Conservation (phyloP, 2,797 vertebrate species). For the Hyperoplus lanceolatus region DNA sequence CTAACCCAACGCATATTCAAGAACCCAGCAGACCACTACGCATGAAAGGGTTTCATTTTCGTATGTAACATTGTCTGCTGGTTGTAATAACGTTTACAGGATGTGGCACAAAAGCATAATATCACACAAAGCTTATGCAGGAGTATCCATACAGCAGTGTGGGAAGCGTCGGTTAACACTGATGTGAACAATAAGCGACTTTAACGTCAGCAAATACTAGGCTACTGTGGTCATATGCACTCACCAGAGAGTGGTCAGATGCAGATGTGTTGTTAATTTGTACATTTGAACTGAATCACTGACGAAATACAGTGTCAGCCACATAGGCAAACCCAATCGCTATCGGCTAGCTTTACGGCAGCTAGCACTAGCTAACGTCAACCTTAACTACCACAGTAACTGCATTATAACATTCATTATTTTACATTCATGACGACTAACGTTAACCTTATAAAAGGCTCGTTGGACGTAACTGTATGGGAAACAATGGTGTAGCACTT, state of each 20-base stretch:
- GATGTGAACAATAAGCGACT: not conserved
- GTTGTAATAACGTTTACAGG: too few species aligned
- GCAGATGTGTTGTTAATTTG: not conserved
- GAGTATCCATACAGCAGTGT: not conserved
- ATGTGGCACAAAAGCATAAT: too few species aligned
- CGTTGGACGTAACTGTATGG: not conserved
- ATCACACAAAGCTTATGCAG: too few species aligned
- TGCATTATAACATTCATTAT: too few species aligned
- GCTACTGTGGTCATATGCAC: not conserved
- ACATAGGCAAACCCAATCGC: not conserved
- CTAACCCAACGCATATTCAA: too few species aligned
- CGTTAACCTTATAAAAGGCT: accelerated
- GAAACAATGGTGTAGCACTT: not conserved
- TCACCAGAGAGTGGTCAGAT: accelerated
- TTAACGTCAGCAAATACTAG: accelerated
- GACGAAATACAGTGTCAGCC: too few species aligned
- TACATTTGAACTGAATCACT: not conserved
- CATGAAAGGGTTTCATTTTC: too few species aligned
- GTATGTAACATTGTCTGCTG: not conserved
- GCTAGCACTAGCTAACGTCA: not conserved
- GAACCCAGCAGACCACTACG: too few species aligned
- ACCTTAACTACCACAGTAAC: not conserved
- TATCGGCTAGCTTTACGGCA: not conserved
- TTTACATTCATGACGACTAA: too few species aligned
- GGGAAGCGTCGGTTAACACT: not conserved